Conservation (phyloP, 2,888 invertebrate genomes). For the Lucinisca nassula region DNA sequence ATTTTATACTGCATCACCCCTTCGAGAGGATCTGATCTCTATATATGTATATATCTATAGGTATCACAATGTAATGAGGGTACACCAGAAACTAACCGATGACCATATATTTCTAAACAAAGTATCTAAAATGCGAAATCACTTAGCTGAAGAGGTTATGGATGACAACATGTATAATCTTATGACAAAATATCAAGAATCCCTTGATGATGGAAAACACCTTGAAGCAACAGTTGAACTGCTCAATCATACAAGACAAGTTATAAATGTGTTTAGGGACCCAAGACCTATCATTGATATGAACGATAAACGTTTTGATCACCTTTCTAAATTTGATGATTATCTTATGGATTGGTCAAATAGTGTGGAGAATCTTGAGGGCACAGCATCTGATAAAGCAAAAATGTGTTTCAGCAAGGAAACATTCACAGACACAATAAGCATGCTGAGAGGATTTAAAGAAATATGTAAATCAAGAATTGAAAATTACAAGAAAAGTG, state of each 20-base stretch:
- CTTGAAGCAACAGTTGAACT: conserved; percentile 36
- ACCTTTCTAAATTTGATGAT: conserved; percentile 10
- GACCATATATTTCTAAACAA: not conserved
- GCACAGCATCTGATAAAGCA: conserved; percentile 21
- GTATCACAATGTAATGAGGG: not conserved
- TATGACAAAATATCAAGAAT: conserved; percentile 28
- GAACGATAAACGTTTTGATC: conserved; percentile 32
- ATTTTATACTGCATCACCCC: too few relatives aligned
- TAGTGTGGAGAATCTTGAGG: not conserved
- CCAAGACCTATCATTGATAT: conserved; percentile 28
- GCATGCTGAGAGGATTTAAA: conserved; percentile 43
- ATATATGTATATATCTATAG: not conserved
- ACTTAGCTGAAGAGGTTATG: not conserved
- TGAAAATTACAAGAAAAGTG: conserved; percentile 29
- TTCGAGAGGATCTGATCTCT: too few relatives aligned
- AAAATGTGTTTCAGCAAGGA: conserved; percentile 51
- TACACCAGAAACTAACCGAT: not conserved
- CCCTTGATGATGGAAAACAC: conserved; percentile 28
- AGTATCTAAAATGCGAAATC: not conserved
- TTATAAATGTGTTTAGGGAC: conserved; percentile 52
- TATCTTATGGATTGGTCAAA: conserved; percentile 41
- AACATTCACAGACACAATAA: conserved; percentile 45
- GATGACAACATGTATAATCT: not conserved
- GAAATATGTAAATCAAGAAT: conserved; percentile 37
- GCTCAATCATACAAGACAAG: conserved; percentile 31